These are phyloP conservation scores for Zophobas morio DNA, from an alignment of 1,140 invertebrate genomes.

Conservation along the genomic window DNA sequence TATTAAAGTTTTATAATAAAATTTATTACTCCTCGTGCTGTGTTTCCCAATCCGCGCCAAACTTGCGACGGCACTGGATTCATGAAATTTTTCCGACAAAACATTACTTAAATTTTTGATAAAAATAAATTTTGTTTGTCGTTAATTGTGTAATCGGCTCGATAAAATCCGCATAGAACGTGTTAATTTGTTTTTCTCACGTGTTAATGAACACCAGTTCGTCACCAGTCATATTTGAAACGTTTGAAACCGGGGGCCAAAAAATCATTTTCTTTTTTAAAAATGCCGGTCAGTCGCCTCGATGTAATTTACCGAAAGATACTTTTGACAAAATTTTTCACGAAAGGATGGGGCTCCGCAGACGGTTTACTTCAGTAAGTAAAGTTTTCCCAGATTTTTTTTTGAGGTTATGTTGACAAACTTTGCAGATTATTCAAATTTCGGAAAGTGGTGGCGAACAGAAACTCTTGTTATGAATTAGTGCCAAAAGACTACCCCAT, in stretches of 20 bases:
- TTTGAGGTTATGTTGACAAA: conserved; percentile 46
- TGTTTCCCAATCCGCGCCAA: conserved; percentile 12
- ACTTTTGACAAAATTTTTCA: conserved; percentile 94
- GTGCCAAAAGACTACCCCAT: conserved; percentile 88
- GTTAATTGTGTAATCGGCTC: neutral
- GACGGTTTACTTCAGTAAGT: conserved; percentile 89
- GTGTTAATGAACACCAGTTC: neutral
- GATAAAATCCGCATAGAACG: neutral
- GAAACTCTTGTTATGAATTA: conserved; percentile 86
- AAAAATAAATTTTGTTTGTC: no score
- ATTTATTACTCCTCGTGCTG: conserved; percentile 27
- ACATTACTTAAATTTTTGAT: neutral
- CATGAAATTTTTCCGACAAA: neutral
- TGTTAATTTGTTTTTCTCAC: conserved; percentile 10
- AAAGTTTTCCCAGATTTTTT: conserved; percentile 25
- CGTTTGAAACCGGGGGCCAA: conserved; percentile 23
- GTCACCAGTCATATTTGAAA: conserved; percentile 9
- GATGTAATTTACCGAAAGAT: conserved; percentile 93
- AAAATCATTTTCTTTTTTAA: conserved; percentile 42
- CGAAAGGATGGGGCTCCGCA: conserved; percentile 96
- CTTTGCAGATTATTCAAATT: conserved; percentile 89
- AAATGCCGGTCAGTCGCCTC: conserved; percentile 83
- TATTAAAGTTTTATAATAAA: conserved; percentile 9
- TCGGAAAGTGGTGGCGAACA: conserved; percentile 87
- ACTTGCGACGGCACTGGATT: conserved; percentile 2